Evolutionary conservation across 2,113 vertebrate genomes (phyloP).

Genomic region (Ptychochromis oligacanthus): DNA sequence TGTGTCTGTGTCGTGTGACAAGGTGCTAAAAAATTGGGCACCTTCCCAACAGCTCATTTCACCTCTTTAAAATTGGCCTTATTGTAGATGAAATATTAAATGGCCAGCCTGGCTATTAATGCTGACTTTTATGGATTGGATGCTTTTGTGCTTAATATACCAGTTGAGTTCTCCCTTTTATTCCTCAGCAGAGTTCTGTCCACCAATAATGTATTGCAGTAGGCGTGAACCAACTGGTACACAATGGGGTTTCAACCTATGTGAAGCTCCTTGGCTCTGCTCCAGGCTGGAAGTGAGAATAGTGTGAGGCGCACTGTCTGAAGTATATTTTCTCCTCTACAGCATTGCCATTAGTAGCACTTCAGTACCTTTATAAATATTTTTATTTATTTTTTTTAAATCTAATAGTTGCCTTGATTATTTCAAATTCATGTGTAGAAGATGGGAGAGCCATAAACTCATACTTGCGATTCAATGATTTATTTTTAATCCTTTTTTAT

Average conservation of each 20-base stretch:
- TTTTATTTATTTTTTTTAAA: too few species aligned
- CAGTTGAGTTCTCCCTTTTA: conserved; percentile 79
- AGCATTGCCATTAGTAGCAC: background rate
- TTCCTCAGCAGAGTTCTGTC: conserved; percentile 77
- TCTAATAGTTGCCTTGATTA: background rate
- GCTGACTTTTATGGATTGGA: conserved; percentile 81
- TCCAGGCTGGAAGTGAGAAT: conserved; percentile 64
- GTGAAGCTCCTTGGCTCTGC: conserved; percentile 66
- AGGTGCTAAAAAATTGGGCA: conserved; percentile 71
- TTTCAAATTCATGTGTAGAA: too few species aligned
- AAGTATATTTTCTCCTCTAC: background rate
- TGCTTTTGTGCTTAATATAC: conserved; percentile 79
- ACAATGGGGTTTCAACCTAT: conserved; percentile 72
- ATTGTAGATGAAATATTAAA: conserved; percentile 85
- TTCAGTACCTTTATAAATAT: background rate
- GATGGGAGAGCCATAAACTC: background rate
- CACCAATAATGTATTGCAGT: conserved; percentile 74
- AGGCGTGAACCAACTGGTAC: conserved; percentile 56
- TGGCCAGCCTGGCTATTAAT: conserved; percentile 76
- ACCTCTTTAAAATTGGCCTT: conserved; percentile 80
- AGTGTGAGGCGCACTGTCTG: background rate
- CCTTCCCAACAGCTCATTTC: conserved; percentile 75
- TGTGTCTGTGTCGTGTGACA: conserved; percentile 67
- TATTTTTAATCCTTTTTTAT: background rate
- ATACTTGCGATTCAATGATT: background rate